Conservation (phyloP, 2,888 invertebrate genomes). For the Drosophila atripex region DNA sequence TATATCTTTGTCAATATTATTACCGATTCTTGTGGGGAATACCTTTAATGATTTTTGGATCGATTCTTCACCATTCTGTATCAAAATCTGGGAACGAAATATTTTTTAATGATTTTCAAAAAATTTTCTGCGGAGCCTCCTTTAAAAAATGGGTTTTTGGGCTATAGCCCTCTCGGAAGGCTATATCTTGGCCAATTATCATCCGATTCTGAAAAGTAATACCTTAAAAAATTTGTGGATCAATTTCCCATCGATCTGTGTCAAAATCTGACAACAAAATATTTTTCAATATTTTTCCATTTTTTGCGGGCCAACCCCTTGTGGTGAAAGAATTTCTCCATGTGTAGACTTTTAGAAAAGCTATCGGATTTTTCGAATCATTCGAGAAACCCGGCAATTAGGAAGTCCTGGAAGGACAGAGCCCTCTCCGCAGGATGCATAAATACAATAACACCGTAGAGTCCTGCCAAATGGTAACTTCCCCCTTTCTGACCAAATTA, state of each 20-base stretch:
- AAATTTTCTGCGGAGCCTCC: background rate
- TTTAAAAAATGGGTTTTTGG: background rate
- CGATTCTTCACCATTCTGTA: no score
- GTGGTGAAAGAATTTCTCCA: background rate
- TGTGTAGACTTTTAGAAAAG: no score
- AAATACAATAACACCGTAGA: background rate
- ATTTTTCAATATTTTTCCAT: no score
- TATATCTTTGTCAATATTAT: no score
- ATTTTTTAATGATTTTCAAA: no score
- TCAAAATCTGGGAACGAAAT: no score
- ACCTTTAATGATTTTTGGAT: no score
- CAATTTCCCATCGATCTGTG: background rate
- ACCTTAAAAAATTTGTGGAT: background rate
- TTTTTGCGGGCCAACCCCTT: no score
- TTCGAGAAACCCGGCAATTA: conserved; percentile 6
- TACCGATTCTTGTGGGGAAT: no score
- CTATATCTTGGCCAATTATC: background rate
- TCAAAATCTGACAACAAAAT: no score
- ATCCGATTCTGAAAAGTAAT: background rate
- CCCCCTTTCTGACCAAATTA: conserved; percentile 30
- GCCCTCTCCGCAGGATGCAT: background rate
- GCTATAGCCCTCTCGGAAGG: background rate
- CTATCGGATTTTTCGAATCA: background rate
- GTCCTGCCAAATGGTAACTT: background rate
- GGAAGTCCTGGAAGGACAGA: background rate